Evolutionary conservation across 2,797 vertebrate species (phyloP).

Genomic region (Gallinago solitaria): DNA sequence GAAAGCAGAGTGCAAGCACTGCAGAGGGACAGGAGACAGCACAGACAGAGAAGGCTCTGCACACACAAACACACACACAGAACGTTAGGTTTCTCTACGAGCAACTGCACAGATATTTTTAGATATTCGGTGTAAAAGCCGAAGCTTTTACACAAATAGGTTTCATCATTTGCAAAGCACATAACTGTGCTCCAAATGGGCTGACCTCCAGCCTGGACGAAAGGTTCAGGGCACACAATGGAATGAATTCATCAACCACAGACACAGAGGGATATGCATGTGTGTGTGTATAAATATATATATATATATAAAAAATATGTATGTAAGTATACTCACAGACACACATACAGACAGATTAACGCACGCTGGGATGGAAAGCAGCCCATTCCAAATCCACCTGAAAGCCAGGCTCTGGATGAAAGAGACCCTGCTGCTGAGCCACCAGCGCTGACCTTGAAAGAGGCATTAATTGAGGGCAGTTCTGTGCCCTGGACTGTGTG

Average conservation of each 20-base stretch:
- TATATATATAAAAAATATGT: too few relatives aligned
- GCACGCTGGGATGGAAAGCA: neutral
- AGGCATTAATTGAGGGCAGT: neutral
- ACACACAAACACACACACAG: neutral
- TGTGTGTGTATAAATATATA: fast-evolving
- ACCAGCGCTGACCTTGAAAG: neutral
- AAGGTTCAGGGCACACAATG: neutral
- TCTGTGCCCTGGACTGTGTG: neutral
- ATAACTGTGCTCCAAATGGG: neutral
- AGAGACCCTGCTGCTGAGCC: neutral
- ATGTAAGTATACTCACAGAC: neutral
- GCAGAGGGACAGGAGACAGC: neutral
- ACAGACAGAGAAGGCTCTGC: neutral
- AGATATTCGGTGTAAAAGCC: neutral
- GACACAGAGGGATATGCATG: fast-evolving
- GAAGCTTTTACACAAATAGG: neutral
- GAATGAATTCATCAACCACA: fast-evolving
- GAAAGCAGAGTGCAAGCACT: neutral
- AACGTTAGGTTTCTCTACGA: neutral
- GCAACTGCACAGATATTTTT: neutral
- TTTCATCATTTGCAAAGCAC: neutral
- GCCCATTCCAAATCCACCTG: neutral
- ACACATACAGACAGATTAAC: neutral
- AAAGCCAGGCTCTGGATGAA: neutral
- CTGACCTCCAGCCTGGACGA: neutral